A percentile compares a stretch with the other conserved stretches of the same genome.
Conservation (phyloP, 2,113 vertebrate genomes). For the Xiphophorus couchianus region DNA sequence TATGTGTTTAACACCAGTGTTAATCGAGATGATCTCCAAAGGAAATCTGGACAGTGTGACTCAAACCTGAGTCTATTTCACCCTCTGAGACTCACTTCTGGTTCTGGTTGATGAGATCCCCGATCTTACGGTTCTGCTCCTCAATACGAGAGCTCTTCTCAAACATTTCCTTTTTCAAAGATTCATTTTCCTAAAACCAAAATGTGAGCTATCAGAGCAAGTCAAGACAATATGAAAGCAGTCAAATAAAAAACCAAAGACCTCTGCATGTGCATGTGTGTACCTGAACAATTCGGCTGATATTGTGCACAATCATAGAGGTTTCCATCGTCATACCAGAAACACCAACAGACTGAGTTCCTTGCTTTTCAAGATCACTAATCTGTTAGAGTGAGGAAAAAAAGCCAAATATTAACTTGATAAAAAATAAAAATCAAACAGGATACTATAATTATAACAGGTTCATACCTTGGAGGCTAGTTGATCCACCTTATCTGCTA, state of each 20-base stretch:
- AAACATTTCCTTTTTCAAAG: constrained; percentile 94
- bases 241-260: not conserved
- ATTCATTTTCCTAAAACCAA: constrained; percentile 91
- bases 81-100: constrained; percentile 85
- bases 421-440: not conserved
- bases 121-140: constrained; percentile 95
- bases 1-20: too few species aligned
- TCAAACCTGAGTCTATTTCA: not conserved
- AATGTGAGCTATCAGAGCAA: constrained; percentile 6
- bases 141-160: constrained; percentile 95
- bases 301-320: constrained; percentile 93
- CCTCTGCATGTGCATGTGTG: not conserved
- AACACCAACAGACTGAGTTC: constrained; percentile 75
- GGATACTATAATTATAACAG: fast-evolving
- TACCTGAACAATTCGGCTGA: constrained; percentile 96
- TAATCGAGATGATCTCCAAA: too few species aligned
- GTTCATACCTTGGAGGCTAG: constrained; percentile 87
- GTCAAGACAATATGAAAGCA: too few species aligned
- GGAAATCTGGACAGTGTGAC: too few species aligned
- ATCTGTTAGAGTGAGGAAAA: constrained; percentile 75
- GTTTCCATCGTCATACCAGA: constrained; percentile 92
- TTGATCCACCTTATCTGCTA: constrained; percentile 93
- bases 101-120: constrained; percentile 92
- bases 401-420: not conserved
- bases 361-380: constrained; percentile 87